A percentile compares a stretch with the other conserved stretches of the same genome.
phyloP scores from a whole-genome alignment of 2,113 vertebrate genomes.

The Antechinus flavipes region DNA sequence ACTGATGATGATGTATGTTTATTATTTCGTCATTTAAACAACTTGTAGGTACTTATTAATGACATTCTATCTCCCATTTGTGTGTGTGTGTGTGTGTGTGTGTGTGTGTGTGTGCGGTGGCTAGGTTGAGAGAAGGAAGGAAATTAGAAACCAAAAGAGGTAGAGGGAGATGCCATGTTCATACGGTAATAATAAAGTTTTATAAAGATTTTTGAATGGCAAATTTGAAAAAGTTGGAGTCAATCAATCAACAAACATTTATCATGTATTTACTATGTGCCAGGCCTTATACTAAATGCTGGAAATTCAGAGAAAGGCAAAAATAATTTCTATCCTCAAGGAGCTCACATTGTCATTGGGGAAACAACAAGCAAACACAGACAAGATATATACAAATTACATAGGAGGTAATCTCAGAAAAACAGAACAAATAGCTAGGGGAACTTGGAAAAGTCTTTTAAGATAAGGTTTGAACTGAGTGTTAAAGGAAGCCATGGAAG shows the following conservation, averaged over 20 bases:
- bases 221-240: not conserved
- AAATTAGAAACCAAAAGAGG: not conserved
- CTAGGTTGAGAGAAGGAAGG: not conserved
- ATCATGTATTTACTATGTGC: not conserved
- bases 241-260: not conserved
- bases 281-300: not conserved
- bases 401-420: not conserved
- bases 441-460: not conserved
- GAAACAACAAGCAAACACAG: not conserved
- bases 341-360: not conserved
- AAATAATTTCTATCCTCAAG: not conserved
- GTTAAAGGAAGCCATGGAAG: not conserved
- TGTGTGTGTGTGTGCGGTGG: not conserved
- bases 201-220: not conserved
- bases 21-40: not conserved
- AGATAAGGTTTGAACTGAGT: not conserved
- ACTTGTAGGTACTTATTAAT: not conserved
- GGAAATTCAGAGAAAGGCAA: not conserved
- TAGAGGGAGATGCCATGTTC: not conserved
- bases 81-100: not conserved
- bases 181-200: not conserved
- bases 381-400: not conserved
- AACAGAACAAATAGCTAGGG: not conserved
- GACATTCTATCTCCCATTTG: not conserved
- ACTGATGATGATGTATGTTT: conserved; percentile 5